Evolutionary conservation across 2,888 invertebrate species (phyloP).

Genomic region (Catocala nupta): DNA sequence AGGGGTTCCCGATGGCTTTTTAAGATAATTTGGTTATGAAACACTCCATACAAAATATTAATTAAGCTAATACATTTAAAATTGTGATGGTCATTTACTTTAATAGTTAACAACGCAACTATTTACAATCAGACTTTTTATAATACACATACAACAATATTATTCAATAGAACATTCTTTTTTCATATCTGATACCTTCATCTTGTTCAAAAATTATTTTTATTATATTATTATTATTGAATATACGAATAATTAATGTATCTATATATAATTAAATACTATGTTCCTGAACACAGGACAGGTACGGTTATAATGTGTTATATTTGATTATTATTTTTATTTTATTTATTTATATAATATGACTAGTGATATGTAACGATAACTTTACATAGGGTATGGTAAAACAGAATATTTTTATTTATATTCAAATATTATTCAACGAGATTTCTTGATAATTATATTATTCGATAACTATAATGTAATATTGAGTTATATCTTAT

Average conservation of each 20-base stretch:
- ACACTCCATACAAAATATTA: constrained; percentile 51
- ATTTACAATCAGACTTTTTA: constrained; percentile 83
- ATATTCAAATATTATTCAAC: constrained; percentile 46
- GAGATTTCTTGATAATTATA: constrained; percentile 50
- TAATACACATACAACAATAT: constrained; percentile 52
- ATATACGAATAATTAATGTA: constrained; percentile 40
- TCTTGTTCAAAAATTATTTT: constrained; percentile 37
- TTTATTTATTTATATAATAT: constrained; percentile 68
- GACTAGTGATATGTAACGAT: constrained; percentile 87
- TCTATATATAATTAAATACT: constrained; percentile 64
- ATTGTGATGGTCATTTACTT: constrained; percentile 69
- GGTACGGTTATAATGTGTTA: constrained; percentile 79
- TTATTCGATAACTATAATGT: constrained; percentile 40
- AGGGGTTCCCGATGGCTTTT: neutral
- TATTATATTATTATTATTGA: constrained; percentile 34
- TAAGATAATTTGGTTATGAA: constrained; percentile 30
- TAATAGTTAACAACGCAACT: constrained; percentile 57
- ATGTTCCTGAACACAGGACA: constrained; percentile 85
- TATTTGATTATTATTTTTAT: constrained; percentile 67
- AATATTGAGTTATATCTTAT: constrained; percentile 55
- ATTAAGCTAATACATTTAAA: constrained; percentile 58
- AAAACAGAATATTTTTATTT: constrained; percentile 60
- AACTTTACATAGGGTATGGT: constrained; percentile 81
- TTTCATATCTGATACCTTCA: constrained; percentile 30
- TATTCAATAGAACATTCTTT: constrained; percentile 45